A percentile compares a stretch with the other conserved stretches of the same genome.
Evolutionary conservation across 2,888 invertebrate species (phyloP).

Genomic region (Athalia circularis): DNA sequence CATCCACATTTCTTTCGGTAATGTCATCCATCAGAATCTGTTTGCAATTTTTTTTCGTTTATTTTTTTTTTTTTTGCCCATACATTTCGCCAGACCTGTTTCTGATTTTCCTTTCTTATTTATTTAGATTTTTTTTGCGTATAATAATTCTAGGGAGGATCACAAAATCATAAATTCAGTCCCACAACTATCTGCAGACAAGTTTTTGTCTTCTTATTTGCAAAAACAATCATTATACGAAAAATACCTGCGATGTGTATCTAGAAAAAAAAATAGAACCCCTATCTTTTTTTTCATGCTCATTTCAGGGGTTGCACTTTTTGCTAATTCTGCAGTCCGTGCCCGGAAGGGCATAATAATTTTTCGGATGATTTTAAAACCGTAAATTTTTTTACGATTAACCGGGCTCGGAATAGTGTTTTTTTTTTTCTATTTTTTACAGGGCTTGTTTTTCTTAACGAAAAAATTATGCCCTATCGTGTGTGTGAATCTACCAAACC

Average conservation of each 20-base stretch:
- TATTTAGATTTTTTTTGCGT: background rate
- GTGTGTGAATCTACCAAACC: conserved; percentile 49
- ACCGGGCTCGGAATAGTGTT: conserved; percentile 10
- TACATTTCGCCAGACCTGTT: background rate
- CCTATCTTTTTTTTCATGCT: background rate
- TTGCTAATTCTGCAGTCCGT: conserved; percentile 27
- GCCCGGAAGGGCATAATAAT: conserved; percentile 35
- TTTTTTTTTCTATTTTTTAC: conserved; percentile 10
- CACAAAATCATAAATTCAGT: conserved; percentile 42
- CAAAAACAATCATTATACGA: conserved; percentile 29
- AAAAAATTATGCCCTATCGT: conserved; percentile 63
- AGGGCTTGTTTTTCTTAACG: conserved; percentile 60
- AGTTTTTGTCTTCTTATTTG: conserved; percentile 31
- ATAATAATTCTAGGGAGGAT: conserved; percentile 37
- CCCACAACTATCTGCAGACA: conserved; percentile 23
- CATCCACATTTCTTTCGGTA: background rate
- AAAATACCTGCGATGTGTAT: conserved; percentile 14
- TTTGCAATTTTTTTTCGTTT: background rate
- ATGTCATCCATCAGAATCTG: background rate
- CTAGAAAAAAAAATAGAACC: background rate
- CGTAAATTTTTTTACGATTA: conserved; percentile 41
- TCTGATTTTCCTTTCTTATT: background rate
- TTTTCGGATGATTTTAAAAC: conserved; percentile 45
- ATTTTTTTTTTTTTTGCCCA: background rate
- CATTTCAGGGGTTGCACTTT: background rate